Evolutionary conservation across 1,140 invertebrate genomes (phyloP), one percentile per base, ranked within the genome.

Genomic region (Ceratina japonica): DNA sequence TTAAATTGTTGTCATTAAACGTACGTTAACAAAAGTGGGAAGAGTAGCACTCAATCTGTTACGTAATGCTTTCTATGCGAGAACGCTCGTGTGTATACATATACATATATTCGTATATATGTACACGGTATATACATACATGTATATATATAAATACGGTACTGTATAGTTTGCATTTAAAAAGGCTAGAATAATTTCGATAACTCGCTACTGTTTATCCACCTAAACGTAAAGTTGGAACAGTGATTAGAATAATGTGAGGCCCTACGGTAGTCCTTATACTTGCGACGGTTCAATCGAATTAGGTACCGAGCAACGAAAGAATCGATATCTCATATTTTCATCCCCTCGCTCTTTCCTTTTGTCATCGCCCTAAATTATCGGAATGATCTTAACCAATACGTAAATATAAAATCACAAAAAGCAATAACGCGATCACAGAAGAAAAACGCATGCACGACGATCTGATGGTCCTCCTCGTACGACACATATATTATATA

Each of bases 101-200:
- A 78, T 70, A 72, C 31, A 72, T 78, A 78, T 78, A 71, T 72
- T 27, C 31, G 31, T 73, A 80, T 75, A 74, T 66, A 74, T 66
- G 71, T 37, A 72, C 59, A 78, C 22, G 27, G 20, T 81, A 71
- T 72, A 77, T 66, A 72, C 66, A 81, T 78, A 71, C 65, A 66
- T 72, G 61, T 77, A 61, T 65, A 71, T 71, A 71, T 70, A 71
- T 71, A 51, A 70, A 70, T 79, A 79, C 65, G 51, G 31, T 84
- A 79, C n/a, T 75, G 54, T 75, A 75, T 76, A 84, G 49, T 70
- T 49, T 49, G 51, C 59, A 20, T 74, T 79, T 37, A 75, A 80
- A 80, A 80, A 76, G 16, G 75, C 69, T 84, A 84, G 63, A 84
- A 64, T 80, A 80, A 73, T 78, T 80, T 83, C 51, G 65, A 74